Evolutionary conservation across 2,113 vertebrate genomes (phyloP).

Genomic region (Lepus americanus): DNA sequence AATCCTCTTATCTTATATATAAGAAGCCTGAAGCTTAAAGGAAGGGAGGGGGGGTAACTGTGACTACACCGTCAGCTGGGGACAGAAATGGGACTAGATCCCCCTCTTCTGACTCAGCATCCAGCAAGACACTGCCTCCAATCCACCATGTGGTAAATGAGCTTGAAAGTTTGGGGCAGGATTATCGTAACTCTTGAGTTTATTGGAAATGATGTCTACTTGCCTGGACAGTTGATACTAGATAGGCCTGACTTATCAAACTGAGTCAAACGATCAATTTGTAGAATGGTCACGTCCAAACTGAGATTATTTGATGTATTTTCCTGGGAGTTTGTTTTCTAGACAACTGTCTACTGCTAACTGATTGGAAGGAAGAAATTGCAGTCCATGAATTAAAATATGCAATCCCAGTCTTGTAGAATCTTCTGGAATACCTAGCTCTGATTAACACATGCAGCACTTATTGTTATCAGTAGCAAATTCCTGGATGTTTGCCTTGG

Average conservation of each 20-base stretch:
- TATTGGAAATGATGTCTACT: conserved; percentile 43
- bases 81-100: conserved; percentile 11
- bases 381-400: background rate
- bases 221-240: background rate
- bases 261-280: background rate
- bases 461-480: conserved; percentile 44
- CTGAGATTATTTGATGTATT: conserved; percentile 8
- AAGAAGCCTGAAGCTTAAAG: conserved; percentile 9
- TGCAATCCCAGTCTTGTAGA: background rate
- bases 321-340: conserved; percentile 45
- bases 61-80: conserved; percentile 16
- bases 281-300: background rate
- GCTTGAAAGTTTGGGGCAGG: background rate
- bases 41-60: background rate
- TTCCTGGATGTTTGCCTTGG: conserved; percentile 28
- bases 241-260: conserved; percentile 13
- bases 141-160: background rate
- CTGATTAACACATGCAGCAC: conserved; percentile 8
- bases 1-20: conserved; percentile 35
- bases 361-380: conserved; percentile 42
- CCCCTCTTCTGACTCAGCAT: background rate
- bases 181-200: conserved; percentile 39
- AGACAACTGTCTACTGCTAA: conserved; percentile 9
- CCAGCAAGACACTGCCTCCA: background rate
- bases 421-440: background rate